Base-by-base conservation (phyloP, 1,140 invertebrate species). In the Portunus trituberculatus region DNA sequence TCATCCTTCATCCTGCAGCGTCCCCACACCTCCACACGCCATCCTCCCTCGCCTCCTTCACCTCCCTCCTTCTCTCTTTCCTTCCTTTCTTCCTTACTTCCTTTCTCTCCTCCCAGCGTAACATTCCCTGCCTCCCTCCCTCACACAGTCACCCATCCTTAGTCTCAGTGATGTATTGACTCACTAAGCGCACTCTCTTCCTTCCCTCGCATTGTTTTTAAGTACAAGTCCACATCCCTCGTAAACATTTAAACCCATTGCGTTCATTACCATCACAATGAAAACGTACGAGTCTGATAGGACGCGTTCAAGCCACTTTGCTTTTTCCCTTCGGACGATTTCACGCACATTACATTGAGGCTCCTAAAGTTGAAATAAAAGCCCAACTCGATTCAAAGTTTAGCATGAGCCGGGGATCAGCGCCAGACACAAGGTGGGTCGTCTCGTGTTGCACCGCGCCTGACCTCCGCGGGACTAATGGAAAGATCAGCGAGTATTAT, bases 401-500 rank as follows among this genome's bases (percentile, higher is more conserved):
- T 45, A 20, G 32, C 86, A 39, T 46, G 86, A 45, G 45, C 12
- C 4, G 0, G 32, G 45, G 31, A 88, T 45, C 32, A 39, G 29
- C 12, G 10, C 28, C 7, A 32, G 32, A 46, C 31, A 46, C 45
- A 31, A 39, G 31, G 31, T 32, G 86, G 86, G 45, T 88, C 32
- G 20, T 88, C 32, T 88, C 89, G 32, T 28, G 89, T 91, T 48
- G 89, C 45, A 28, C 52, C 14, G 20, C 16, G 28, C 86, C 25
- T 88, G 89, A 91, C 89, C 46, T 52, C 52, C 52, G 28, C 52
- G 89, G 89, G 45, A 48, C 45, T 91, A 91, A 91, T 91, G 89
- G 52, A 91, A 91, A 91, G 89, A 91, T 91, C 89, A 91, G 89
- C 45, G 12, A 48, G 89, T 91, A 91, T 91, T 91, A 91, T 48